A percentile compares a stretch with the other conserved stretches of the same genome.
phyloP scores from a whole-genome alignment of 2,113 vertebrate genomes.

The Mirounga angustirostris region DNA sequence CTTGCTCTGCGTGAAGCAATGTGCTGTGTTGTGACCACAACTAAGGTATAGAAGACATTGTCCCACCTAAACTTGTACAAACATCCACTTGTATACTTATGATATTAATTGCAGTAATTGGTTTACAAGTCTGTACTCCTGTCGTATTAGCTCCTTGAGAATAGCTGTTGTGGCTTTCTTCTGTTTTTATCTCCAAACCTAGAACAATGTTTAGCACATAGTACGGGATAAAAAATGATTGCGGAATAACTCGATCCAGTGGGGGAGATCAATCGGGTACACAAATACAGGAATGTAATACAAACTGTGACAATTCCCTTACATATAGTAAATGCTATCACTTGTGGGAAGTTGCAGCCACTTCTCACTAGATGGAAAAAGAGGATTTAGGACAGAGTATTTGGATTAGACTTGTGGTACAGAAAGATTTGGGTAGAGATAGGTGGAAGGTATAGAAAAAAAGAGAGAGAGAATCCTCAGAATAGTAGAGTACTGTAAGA shows the following conservation, averaged over 20 bases:
- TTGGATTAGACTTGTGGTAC: not conserved
- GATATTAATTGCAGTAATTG: not conserved
- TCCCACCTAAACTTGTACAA: not conserved
- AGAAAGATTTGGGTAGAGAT: not conserved
- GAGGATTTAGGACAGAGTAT: not conserved
- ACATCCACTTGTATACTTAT: not conserved
- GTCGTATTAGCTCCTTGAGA: not conserved
- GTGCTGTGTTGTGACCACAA: not conserved
- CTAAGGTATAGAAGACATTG: not conserved
- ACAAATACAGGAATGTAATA: not conserved
- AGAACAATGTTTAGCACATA: not conserved
- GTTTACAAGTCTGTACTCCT: not conserved
- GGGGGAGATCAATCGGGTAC: not conserved
- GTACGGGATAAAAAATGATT: not conserved
- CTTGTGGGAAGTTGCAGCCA: not conserved
- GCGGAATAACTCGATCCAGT: not conserved
- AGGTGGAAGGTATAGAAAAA: not conserved
- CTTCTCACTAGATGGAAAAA: conserved; percentile 3
- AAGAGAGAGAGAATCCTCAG: not conserved
- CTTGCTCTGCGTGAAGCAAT: not conserved
- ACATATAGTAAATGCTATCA: not conserved
- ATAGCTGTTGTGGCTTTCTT: not conserved
- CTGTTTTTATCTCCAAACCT: not conserved
- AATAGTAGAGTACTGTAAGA: not conserved
- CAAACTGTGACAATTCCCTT: not conserved